Percentiles rank a stretch among this genome's conserved stretches.
Evolutionary conservation across 2,113 vertebrate genomes (phyloP).

Genomic region (Indicator maculatus): DNA sequence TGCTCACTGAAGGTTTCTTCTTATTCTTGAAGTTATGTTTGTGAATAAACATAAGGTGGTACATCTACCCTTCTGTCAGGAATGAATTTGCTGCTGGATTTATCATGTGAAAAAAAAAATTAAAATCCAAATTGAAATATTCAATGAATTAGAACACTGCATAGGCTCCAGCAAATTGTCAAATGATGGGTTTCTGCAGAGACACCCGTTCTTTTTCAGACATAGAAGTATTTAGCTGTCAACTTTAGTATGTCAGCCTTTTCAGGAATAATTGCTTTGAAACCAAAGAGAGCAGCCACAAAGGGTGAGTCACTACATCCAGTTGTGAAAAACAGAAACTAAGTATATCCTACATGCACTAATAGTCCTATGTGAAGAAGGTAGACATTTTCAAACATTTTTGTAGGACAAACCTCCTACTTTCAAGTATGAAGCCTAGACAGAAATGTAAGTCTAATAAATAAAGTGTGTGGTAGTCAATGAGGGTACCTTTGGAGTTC

Average conservation of each 20-base stretch:
- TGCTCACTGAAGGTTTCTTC: neutral
- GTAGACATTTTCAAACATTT: conserved; percentile 3
- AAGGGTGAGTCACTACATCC: conserved; percentile 26
- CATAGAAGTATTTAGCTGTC: conserved; percentile 37
- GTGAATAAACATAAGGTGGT: neutral
- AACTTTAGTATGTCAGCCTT: neutral
- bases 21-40: neutral
- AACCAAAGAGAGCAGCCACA: conserved; percentile 1
- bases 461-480: neutral
- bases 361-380: neutral
- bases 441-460: neutral
- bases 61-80: neutral
- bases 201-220: neutral
- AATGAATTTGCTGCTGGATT: neutral
- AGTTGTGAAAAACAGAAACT: conserved; percentile 31
- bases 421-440: neutral
- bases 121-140: neutral
- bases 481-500: neutral
- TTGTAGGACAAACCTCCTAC: neutral
- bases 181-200: neutral
- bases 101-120: neutral
- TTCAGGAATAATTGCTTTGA: conserved; percentile 25
- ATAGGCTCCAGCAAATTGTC: neutral
- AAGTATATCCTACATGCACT: neutral
- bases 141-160: neutral